phyloP scores from a whole-genome alignment of 92 coral and sea anemone species.

The Epizoanthus scotinus region DNA sequence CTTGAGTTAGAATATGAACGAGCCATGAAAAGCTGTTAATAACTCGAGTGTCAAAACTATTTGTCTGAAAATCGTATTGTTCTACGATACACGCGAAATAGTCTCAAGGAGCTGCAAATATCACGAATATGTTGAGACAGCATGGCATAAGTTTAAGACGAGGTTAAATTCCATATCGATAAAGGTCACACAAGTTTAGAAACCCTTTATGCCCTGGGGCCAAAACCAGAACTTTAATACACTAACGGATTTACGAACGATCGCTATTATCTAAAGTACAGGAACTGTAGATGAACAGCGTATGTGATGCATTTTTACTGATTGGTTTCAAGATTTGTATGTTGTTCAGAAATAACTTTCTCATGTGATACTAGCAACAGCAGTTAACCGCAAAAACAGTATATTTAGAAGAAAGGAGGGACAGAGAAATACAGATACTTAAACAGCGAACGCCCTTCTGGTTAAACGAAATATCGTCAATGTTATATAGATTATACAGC shows the following conservation, averaged over 20 bases:
- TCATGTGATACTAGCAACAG: constrained; percentile 1
- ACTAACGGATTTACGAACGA: constrained; percentile 9
- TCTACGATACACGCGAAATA: not conserved
- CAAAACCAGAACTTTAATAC: not conserved
- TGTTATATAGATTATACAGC: no score
- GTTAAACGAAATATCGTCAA: not conserved
- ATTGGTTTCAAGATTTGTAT: not conserved
- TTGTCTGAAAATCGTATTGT: not conserved
- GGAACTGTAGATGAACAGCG: not conserved
- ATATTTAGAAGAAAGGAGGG: constrained; percentile 7
- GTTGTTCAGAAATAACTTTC: not conserved
- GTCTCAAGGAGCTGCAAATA: constrained; percentile 6
- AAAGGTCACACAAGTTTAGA: not conserved
- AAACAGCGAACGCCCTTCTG: constrained; percentile 13
- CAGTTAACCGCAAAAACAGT: constrained; percentile 36
- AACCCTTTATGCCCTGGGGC: not conserved
- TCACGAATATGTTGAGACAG: not conserved
- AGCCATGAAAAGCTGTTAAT: not conserved
- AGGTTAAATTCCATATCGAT: not conserved
- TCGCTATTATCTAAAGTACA: not conserved
- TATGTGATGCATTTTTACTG: not conserved
- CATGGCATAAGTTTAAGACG: not conserved
- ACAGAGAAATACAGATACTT: constrained; percentile 20
- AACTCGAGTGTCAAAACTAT: not conserved
- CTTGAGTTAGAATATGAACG: not conserved